Conservation (phyloP, 2,888 invertebrate species). For the Micoletzkya japonica region DNA sequence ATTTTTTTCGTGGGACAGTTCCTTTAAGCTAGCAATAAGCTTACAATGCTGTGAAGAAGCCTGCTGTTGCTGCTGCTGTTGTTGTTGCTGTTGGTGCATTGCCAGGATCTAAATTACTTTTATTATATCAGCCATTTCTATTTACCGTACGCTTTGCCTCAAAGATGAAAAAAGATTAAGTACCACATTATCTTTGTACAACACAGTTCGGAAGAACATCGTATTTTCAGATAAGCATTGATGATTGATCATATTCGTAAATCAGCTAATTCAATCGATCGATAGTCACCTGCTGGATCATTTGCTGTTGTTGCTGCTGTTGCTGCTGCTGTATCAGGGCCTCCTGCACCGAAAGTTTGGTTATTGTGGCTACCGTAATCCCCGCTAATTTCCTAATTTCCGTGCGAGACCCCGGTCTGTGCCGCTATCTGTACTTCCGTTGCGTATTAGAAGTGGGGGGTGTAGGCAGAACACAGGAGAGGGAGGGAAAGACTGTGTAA, state of each 20-base stretch:
- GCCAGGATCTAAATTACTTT: too few relatives aligned
- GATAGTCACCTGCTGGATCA: background rate
- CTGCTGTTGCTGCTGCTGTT: background rate
- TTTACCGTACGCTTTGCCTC: too few relatives aligned
- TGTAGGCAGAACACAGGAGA: background rate
- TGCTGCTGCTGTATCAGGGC: conserved; percentile 24
- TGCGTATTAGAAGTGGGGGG: background rate
- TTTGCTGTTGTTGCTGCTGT: conserved; percentile 25
- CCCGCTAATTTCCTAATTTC: background rate
- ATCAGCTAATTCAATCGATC: background rate
- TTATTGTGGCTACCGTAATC: background rate
- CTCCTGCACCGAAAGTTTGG: background rate
- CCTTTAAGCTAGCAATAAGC: too few relatives aligned
- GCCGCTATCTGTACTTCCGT: background rate
- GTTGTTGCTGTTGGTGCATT: conserved; percentile 18
- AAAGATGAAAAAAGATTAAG: too few relatives aligned
- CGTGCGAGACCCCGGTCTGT: background rate
- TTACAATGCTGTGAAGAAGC: background rate
- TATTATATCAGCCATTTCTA: too few relatives aligned
- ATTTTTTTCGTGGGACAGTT: too few relatives aligned
- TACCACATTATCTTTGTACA: too few relatives aligned
- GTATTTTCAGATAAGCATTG: background rate
- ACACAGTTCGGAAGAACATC: too few relatives aligned
- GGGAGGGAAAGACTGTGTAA: background rate
- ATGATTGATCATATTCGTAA: background rate